These are phyloP conservation scores for Cyphomyrus discorhynchus DNA, from an alignment of 2,113 vertebrate genomes.

Conservation along the genomic window DNA sequence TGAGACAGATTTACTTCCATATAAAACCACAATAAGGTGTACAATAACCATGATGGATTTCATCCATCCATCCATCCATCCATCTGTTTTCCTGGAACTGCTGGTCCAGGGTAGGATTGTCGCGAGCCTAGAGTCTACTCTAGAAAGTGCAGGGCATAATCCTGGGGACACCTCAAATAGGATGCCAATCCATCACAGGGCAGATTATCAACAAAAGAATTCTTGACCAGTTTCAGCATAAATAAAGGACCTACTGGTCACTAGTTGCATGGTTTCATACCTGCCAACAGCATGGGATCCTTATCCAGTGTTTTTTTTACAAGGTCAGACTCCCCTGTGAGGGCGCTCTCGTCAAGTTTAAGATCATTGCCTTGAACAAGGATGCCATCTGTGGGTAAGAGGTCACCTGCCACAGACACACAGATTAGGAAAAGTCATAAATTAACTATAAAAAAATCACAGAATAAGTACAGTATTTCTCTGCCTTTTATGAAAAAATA, in stretches of 20 bases:
- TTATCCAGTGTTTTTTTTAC: slow-evolving; percentile 83
- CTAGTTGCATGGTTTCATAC: slow-evolving; percentile 44
- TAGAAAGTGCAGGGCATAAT: not conserved
- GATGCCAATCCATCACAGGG: not conserved
- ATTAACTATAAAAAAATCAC: not conserved
- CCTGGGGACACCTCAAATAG: not conserved
- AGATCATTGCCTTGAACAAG: slow-evolving; percentile 95
- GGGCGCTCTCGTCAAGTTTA: slow-evolving; percentile 93
- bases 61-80: not conserved
- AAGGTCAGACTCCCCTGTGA: slow-evolving; percentile 96
- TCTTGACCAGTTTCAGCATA: not conserved
- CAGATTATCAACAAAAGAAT: not conserved
- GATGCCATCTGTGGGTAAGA: slow-evolving; percentile 87
- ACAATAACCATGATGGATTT: not conserved
- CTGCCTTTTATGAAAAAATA: not conserved
- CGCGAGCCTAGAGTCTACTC: not conserved
- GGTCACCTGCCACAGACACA: slow-evolving; percentile 72
- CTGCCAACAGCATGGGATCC: slow-evolving; percentile 90
- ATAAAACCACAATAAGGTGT: not conserved
- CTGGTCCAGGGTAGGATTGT: not conserved
- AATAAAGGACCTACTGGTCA: not conserved
- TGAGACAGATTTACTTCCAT: too few relatives aligned
- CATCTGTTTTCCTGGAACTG: not conserved
- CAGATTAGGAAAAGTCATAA: not conserved
- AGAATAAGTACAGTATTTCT: not conserved